Evolutionary conservation across 2,797 vertebrate genomes (phyloP), one percentile per base, ranked within the genome.

Genomic region (Amniataba percoides): DNA sequence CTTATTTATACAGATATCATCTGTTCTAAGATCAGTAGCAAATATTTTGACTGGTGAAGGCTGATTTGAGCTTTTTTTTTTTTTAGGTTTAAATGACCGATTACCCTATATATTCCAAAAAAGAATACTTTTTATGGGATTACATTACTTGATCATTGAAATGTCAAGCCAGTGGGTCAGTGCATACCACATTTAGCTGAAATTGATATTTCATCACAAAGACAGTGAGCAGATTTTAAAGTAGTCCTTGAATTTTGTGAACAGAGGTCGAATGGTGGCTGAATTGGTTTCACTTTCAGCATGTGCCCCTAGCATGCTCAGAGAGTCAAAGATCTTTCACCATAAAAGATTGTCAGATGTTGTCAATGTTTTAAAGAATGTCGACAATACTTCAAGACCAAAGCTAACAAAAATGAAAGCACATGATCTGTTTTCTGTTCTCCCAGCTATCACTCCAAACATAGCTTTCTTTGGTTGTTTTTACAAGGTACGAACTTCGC

Each of bases 341-440:
- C 84, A 78, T 89, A 91, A 93, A 92, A 93, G 64, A 86, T 62
- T 78, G 84, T 94, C 93, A 94, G 91, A 94, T 92, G 92, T 91
- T 94, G 88, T 94, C 88, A 80, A 71, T 90, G 88, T 94, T 93
- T 92, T 90, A 91, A 94, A 95, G 91, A 95, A 94, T 94, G 93
- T 92, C 82, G 87, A 89, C 87, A 84, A 87, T 84, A 82, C 86
- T 72, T 91, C 86, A 89, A 93, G 92, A 92, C 85, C 90, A 91
- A 91, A 94, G 93, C 89, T 85, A 85, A 87, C 87, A 81, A 88
- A 93, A 95, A 87, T 83, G 84, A 91, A 95, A 94, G 93, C 92
- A 92, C 82, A 91, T 91, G 92, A 94, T 87, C 64, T 78, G 83
- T 91, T 92, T 87, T 87, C 80, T 82, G 77, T 83, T 89, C 85